Evolutionary conservation across 2,113 vertebrate species (phyloP), one percentile per base, ranked within the genome.

Genomic region (Genyomyrus donnyi): DNA sequence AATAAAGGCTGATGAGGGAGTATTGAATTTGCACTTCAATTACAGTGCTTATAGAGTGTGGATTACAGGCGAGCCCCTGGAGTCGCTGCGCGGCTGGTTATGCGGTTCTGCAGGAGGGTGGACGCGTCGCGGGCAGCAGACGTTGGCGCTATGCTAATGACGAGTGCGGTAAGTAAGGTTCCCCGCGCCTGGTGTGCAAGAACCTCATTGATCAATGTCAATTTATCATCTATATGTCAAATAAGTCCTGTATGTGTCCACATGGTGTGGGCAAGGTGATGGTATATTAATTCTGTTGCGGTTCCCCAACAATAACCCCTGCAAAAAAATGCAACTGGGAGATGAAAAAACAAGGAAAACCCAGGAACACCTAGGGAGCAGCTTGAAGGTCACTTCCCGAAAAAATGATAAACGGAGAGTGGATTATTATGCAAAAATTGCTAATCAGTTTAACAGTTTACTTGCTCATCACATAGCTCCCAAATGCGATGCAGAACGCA

Each of bases 11-110:
- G 95, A 95, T 95, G 94, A 95, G 94, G 94, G 95, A 95, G 94
- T 96, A 96, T 96, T 96, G 94, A 95, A 95, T 96, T 95, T 96
- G 95, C 95, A 96, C 95, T 96, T 96, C 94, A 96, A 95, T 96
- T 96, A 95, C 93, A 96, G 93, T 95, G 94, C 94, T 95, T 96
- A 96, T 95, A 95, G 94, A 95, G 95, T 96, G 95, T 94, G 94
- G 95, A 95, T 95, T 96, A 95, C 95, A 95, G 92, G 90, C 87
- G 92, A 94, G 93, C 93, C 95, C 94, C 93, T 92, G 84, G 95
- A 93, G 94, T 92, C 93, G 89, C 89, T 53, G 93, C 21, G 0
- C 3, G 45, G 1, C 48, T 39, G 42, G 19, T 85, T 49, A 85
- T 45, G 49, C 45, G 83, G 45, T 46, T n/a, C 45, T 11, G 35